A percentile compares a stretch with the other conserved stretches of the same genome.
These are phyloP conservation scores for Muricea muricata DNA, from an alignment of 92 coral and sea anemone genomes.

Conservation along the genomic window DNA sequence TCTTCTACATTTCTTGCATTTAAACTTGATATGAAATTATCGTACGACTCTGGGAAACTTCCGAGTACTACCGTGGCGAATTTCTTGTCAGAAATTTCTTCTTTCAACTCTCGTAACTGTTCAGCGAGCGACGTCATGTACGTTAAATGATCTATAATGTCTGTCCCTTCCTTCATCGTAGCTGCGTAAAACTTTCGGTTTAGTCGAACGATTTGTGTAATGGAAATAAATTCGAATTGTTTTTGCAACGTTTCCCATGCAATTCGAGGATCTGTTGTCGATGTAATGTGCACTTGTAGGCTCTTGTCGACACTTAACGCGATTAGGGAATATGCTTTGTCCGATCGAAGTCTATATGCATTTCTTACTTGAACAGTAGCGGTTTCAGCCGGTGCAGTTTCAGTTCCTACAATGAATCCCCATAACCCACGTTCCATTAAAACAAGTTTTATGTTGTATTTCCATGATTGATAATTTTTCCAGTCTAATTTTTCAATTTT, in stretches of 20 bases:
- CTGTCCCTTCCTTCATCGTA: neutral
- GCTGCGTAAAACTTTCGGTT: slow-evolving; percentile 1
- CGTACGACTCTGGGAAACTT: slow-evolving; percentile 68
- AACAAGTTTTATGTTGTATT: no score
- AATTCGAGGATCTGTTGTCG: neutral
- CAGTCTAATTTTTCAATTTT: no score
- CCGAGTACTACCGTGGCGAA: slow-evolving; percentile 70
- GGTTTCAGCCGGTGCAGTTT: no score
- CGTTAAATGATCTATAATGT: slow-evolving; percentile 22
- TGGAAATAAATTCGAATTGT: neutral
- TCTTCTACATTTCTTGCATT: slow-evolving; percentile 71
- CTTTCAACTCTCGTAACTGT: neutral
- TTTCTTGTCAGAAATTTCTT: slow-evolving; percentile 67
- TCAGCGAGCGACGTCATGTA: slow-evolving; percentile 70
- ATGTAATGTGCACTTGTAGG: no score
- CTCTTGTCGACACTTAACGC: no score
- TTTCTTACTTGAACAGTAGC: no score
- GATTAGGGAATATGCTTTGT: no score
- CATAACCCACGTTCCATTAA: no score
- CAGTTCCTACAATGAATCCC: no score
- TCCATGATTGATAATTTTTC: no score
- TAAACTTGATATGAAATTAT: slow-evolving; percentile 64
- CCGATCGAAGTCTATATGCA: neutral
- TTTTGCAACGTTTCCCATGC: neutral
- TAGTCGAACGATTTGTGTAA: neutral